Conservation (phyloP, 2,888 invertebrate genomes). For the Ichneumoninae sp. region DNA sequence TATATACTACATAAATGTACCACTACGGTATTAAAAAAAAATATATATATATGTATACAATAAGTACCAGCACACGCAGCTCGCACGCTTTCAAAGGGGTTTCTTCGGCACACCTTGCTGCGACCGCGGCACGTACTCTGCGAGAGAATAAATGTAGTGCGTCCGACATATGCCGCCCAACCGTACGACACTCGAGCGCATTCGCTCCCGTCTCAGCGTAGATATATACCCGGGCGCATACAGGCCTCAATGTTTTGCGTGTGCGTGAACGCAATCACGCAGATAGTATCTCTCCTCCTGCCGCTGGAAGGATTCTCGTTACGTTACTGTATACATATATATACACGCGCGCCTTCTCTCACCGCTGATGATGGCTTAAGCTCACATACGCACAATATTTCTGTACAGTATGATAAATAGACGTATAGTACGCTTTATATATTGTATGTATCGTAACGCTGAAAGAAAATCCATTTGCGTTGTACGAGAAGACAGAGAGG, state of each 20-base stretch:
- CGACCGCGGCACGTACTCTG: slow-evolving; percentile 36
- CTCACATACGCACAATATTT: slow-evolving; percentile 33
- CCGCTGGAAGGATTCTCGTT: slow-evolving; percentile 63
- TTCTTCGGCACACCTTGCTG: slow-evolving; percentile 59
- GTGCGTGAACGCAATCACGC: slow-evolving; percentile 66
- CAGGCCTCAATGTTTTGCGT: not conserved
- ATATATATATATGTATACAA: not conserved
- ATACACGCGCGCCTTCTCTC: slow-evolving; percentile 7
- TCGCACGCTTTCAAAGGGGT: slow-evolving; percentile 42
- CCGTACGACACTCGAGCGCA: slow-evolving; percentile 57
- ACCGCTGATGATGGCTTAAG: slow-evolving; percentile 52
- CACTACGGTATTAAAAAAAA: not conserved
- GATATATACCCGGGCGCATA: not conserved
- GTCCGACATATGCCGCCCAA: slow-evolving; percentile 63
- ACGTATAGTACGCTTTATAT: not conserved
- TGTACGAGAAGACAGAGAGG: slow-evolving; percentile 7
- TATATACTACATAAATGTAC: slow-evolving; percentile 6
- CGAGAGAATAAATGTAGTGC: slow-evolving; percentile 57
- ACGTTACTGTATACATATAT: slow-evolving; percentile 20
- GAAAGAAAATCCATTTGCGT: slow-evolving; percentile 55
- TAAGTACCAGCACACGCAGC: slow-evolving; percentile 2
- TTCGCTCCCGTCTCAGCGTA: slow-evolving; percentile 46
- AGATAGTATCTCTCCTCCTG: slow-evolving; percentile 63
- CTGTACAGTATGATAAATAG: slow-evolving; percentile 47
- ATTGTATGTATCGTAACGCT: slow-evolving; percentile 17